Percentiles rank a stretch among this genome's conserved stretches.
phyloP scores from a whole-genome alignment of 2,113 vertebrate genomes.

The Anolis carolinensis region DNA sequence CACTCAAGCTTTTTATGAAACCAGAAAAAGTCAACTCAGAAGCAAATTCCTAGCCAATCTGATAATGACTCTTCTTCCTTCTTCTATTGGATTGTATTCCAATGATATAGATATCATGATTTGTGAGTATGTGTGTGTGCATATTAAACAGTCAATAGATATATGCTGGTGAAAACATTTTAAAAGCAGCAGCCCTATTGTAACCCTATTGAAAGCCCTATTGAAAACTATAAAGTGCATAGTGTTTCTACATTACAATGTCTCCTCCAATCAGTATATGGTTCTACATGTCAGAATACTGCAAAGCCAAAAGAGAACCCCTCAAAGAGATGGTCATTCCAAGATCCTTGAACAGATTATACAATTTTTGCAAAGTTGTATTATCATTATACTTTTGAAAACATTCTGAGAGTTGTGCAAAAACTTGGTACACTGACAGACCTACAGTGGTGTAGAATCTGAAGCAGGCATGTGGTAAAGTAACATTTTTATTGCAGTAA shows the following conservation, averaged over 20 bases:
- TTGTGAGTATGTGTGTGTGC: not conserved
- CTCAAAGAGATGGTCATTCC: not conserved
- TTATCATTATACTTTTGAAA: not conserved
- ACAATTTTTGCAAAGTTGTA: not conserved
- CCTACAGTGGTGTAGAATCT: not conserved
- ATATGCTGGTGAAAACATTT: not conserved
- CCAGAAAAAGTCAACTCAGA: too few relatives aligned
- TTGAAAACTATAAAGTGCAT: not conserved
- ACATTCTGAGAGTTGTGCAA: not conserved
- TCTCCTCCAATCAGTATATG: not conserved
- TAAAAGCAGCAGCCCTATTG: not conserved
- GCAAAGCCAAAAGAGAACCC: not conserved
- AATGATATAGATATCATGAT: not conserved
- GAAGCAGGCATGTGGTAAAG: constrained; percentile 27
- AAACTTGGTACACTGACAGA: not conserved
- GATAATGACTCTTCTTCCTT: too few relatives aligned
- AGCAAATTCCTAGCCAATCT: too few relatives aligned
- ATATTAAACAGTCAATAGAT: not conserved
- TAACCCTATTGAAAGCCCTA: too few relatives aligned
- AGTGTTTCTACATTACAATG: not conserved
- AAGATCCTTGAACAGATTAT: not conserved
- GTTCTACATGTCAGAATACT: not conserved
- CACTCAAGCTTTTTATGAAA: not conserved
- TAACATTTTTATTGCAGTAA: not conserved
- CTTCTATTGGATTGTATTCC: too few relatives aligned